Base-by-base conservation (phyloP, 2,888 invertebrate species). In the Cistogaster globosa region DNA sequence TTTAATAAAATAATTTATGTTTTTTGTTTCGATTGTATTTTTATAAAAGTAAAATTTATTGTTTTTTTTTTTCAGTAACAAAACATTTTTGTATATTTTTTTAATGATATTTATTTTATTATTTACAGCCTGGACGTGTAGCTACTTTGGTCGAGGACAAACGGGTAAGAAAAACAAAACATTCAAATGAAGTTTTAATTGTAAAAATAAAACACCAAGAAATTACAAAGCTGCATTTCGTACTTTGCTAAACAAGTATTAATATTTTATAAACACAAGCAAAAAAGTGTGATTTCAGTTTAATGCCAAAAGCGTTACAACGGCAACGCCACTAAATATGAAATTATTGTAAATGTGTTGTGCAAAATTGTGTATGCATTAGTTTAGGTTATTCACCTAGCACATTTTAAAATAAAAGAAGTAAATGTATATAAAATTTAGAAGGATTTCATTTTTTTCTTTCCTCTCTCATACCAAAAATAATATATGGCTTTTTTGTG, bases 91-190 rank as follows among this genome's bases (percentile, higher is more conserved):
- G 18, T 53, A 20, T 53, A 18, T 53, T 7, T 8, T 18, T 53
- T 51, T 51, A n/a, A 51, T n/a, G n/a, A 53, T 20, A 9, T 45
- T 6, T 26, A n/a, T 65, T 76, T 65, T 71, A 77, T 79, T 65
- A 71, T 91, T 96, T 95, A 86, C 95, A 98, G 98, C 98, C 98
- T 84, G 98, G 98, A 78, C 94, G 98, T 90, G 98, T 98, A 51
- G 98, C 96, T 14, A 98, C 98, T 26, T 94, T 98, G 67, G 94
- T 98, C 75, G 95, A 96, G 91, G 95, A 97, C 90, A 94, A 94
- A 90, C 95, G 97, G 94, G 97, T 98, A 93, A 88, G 89, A 86
- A 65, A 65, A 57, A 69, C 53, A 53, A 65, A 55, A 32, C 6
- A 32, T 32, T 32, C 6, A 32, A 62, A 63, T 55, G 16, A 16